Evolutionary conservation across 1,140 invertebrate species (phyloP).

Genomic region (Drosophila kurseongensis): DNA sequence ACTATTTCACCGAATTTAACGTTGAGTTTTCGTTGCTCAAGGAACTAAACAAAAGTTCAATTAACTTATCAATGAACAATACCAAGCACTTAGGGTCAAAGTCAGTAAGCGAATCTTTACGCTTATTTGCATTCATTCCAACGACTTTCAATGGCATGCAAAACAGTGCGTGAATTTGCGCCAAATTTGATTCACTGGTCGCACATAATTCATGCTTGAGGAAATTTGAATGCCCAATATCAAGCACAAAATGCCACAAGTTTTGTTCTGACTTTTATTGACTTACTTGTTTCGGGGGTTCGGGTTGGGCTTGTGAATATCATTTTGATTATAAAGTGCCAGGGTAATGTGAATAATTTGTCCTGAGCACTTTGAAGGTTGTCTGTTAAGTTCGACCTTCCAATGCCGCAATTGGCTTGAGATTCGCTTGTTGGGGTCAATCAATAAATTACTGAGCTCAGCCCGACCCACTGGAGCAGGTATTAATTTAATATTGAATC

Average conservation of each 20-base stretch:
- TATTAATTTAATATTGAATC: conserved; percentile 60
- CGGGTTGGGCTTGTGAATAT: conserved; percentile 34
- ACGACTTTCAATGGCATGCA: conserved; percentile 63
- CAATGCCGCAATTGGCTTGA: conserved; percentile 44
- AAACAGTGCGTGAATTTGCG: conserved; percentile 34
- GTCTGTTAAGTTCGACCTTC: conserved; percentile 8
- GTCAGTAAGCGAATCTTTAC: conserved; percentile 75
- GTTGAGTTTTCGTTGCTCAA: conserved; percentile 2
- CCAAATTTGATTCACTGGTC: conserved; percentile 51
- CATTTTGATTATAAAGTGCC: conserved; percentile 72
- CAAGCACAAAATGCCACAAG: conserved; percentile 76
- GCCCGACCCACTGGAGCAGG: conserved; percentile 22
- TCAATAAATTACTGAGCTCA: conserved; percentile 69
- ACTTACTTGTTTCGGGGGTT: conserved; percentile 38
- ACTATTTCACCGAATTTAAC: conserved; percentile 1
- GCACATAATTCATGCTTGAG: conserved; percentile 80
- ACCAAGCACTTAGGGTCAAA: conserved; percentile 42
- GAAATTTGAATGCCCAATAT: conserved; percentile 76
- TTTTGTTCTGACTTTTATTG: conserved; percentile 73
- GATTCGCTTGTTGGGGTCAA: conserved; percentile 37
- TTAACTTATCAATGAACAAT: conserved; percentile 76
- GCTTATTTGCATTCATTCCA: conserved; percentile 77
- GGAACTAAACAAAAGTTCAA: conserved; percentile 64
- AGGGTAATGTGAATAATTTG: conserved; percentile 34
- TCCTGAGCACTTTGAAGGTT: conserved; percentile 33